A percentile compares a stretch with the other conserved stretches of the same genome.
Evolutionary conservation across 2,888 invertebrate genomes (phyloP).

Genomic region (Ptychoptera contaminata): DNA sequence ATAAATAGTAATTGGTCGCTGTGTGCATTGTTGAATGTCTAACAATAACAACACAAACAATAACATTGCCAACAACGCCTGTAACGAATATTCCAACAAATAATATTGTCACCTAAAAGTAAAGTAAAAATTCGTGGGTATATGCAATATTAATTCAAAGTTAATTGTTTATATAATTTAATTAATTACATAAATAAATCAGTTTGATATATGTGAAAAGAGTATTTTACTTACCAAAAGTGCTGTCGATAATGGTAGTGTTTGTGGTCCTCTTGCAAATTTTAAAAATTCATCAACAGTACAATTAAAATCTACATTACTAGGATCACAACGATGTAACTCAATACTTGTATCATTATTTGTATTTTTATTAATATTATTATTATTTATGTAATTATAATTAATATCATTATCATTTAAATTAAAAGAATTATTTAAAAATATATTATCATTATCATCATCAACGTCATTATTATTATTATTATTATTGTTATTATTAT

Average conservation of each 20-base stretch:
- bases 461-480: no score
- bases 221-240: constrained; percentile 26
- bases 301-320: constrained; percentile 36
- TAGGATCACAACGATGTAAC: constrained; percentile 27
- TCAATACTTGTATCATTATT: no score
- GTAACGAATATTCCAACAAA: constrained; percentile 66
- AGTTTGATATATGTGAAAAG: no score
- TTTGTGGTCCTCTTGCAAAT: constrained; percentile 43
- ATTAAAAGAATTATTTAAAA: no score
- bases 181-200: background rate
- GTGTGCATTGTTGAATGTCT: constrained; percentile 71
- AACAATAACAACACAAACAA: constrained; percentile 73
- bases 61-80: constrained; percentile 68
- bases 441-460: no score
- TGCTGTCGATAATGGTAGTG: constrained; percentile 38
- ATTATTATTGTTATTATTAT: no score
- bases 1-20: constrained; percentile 82
- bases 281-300: constrained; percentile 42
- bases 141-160: background rate
- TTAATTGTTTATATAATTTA: background rate
- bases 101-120: constrained; percentile 39
- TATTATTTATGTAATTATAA: no score
- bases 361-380: no score
- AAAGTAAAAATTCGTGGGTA: background rate
- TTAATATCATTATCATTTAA: no score